These are phyloP conservation scores for Thalassoma bifasciatum DNA, from an alignment of 2,113 vertebrate genomes.

Conservation along the genomic window DNA sequence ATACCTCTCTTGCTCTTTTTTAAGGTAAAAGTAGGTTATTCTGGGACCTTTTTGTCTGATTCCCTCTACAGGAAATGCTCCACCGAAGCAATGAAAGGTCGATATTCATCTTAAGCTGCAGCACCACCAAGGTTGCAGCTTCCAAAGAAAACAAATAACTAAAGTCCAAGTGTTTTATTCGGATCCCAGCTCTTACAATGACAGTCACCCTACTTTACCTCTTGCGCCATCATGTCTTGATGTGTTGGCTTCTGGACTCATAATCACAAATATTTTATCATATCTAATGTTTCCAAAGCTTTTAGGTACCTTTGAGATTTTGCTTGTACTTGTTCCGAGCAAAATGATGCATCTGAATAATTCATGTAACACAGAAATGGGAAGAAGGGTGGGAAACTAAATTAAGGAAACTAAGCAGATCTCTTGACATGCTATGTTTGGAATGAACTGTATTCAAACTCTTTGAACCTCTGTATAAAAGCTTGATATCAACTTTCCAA, in stretches of 20 bases:
- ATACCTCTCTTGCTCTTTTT: conserved; percentile 36
- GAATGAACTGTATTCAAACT: not conserved
- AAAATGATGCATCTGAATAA: not conserved
- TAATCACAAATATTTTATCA: not conserved
- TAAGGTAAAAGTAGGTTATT: conserved; percentile 21
- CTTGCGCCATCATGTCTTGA: conserved; percentile 20
- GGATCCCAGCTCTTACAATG: conserved; percentile 43
- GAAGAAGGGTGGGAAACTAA: not conserved
- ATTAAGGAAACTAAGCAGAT: not conserved
- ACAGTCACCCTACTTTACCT: conserved; percentile 20
- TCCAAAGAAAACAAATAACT: not conserved
- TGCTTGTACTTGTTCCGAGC: not conserved
- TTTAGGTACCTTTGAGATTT: not conserved
- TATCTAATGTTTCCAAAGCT: not conserved
- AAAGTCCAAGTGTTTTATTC: conserved; percentile 15
- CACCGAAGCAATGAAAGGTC: conserved; percentile 36
- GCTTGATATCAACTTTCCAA: not conserved
- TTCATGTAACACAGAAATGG: not conserved
- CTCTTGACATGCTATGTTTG: not conserved
- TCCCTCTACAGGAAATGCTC: conserved; percentile 22
- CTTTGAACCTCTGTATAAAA: too few relatives aligned
- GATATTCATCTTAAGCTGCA: conserved; percentile 16
- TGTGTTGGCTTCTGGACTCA: conserved; percentile 12
- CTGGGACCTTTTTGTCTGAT: conserved; percentile 28
- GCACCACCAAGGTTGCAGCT: not conserved